Evolutionary conservation across 2,113 vertebrate genomes (phyloP), one percentile per base, ranked within the genome.

Genomic region (Zosterops japonicus): DNA sequence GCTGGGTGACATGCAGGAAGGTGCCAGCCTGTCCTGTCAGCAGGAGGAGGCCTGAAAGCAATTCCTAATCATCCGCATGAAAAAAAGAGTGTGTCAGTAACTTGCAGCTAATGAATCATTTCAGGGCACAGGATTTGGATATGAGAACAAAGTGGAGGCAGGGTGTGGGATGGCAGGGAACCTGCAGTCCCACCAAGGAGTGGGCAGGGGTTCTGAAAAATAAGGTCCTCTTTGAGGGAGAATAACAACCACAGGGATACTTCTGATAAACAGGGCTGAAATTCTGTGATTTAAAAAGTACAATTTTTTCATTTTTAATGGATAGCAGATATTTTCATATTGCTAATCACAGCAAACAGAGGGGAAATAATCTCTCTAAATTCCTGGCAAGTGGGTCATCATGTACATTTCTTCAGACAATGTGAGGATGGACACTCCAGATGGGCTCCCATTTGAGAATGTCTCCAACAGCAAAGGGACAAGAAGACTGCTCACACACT

Each of bases 101-200:
- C 77, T 86, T 77, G 89, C 53, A 91, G 75, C 67, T 95, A 86
- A 91, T 79, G 79, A 94, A 57, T 82, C 55, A 10, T 92, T 92
- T 55, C 0, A 1, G 75, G 46, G 27, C 9, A 12, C 42, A 33
- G 33, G 36, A 84, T 31, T 36, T 31, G n/a, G 41, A 16, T 47
- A 55, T 83, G 63, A 56, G 14, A 33, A 47, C 82, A 42, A 95
- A 88, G 80, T 4, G 1, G 52, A 93, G 71, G 64, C 29, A 81
- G 59, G 9, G 17, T 31, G 57, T 4, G 2, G 65, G 78, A 13
- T 47, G n/a, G 15, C 71, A 68, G 49, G 70, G 39, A 83, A 11
- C 8, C 20, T 35, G 50, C 46, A 60, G 46, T 49, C 69, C 59
- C 1, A 0, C 31, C 52, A 35, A 72, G 39, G 33, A 80, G 29